Base-by-base conservation (phyloP, 2,888 invertebrate genomes). In the Steromphala cineraria region DNA sequence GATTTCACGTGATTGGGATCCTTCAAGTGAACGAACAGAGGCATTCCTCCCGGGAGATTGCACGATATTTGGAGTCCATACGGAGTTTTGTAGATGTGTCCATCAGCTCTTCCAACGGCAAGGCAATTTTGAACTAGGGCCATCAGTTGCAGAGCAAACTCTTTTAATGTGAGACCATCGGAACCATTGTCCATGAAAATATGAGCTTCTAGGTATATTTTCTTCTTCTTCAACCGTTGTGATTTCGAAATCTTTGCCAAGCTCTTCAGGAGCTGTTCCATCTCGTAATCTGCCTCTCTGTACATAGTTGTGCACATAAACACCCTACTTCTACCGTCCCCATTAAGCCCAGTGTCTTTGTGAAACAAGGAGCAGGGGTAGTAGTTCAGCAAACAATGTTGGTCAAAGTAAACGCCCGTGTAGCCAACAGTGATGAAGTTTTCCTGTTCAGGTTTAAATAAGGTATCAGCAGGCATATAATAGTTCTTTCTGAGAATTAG, bases 251-350 rank as follows among this genome's bases (percentile, higher is more conserved):
- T 62, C 62, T 85, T 81, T 15, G 83, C 82, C 7, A 90, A 76
- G 75, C 90, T 90, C 28, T 81, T 31, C 10, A 90, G 76, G 2
- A 90, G 84, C 17, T 89, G 80, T 53, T 86, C 87, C 90, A 90
- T 90, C 80, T 90, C 90, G 67, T 88, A 87, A 52, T 90, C 88
- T 0, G 90, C 88, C 79, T 90, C 90, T n/a, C 89, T 84, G 76
- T 89, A 90, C 90, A 90, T 90, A 1, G 90, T 90, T 1, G 90
- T 90, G 55, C 90, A 90, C 21, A 90, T 83, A 71, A 88, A 90
- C 3, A 90, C 84, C 17, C 88, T 77, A 19, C 80, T 87, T 74
- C 67, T 53, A 52, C 78, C 75, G 19, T 81, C 36, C 52, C 81
- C 71, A 13, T 31, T 56, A 2, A 75, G 8, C 2, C 53, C 53